Percentiles rank a stretch among this genome's conserved stretches.
Conservation (phyloP, 2,113 vertebrate genomes). For the Chlamydotis undulata region DNA sequence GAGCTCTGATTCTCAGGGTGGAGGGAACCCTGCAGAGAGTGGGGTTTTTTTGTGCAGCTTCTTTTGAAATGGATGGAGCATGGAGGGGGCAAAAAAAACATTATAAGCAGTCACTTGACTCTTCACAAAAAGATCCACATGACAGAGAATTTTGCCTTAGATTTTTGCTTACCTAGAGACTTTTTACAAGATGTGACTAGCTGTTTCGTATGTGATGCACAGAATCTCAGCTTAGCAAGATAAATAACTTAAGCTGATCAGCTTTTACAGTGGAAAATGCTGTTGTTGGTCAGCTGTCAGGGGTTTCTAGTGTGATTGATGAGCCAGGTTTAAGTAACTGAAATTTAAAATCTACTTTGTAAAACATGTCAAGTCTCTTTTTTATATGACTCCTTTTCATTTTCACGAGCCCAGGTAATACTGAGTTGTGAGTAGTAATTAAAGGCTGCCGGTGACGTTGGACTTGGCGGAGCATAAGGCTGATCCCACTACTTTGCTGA, state of each 20-base stretch:
- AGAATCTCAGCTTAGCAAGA: background rate
- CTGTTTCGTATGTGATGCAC: background rate
- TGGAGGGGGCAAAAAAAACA: background rate
- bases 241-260: conserved; percentile 6
- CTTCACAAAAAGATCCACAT: background rate
- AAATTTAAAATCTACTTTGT: conserved; percentile 49
- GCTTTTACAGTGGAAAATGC: conserved; percentile 42
- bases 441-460: background rate
- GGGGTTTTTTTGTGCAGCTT: background rate
- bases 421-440: background rate
- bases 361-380: conserved; percentile 30
- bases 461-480: background rate
- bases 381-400: conserved; percentile 13
- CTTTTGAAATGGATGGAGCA: background rate
- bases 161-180: background rate
- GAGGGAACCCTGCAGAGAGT: background rate
- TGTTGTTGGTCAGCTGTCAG: conserved; percentile 54
- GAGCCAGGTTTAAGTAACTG: conserved; percentile 46
- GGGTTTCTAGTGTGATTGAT: conserved; percentile 61
- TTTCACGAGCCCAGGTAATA: conserved; percentile 30
- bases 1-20: background rate
- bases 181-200: background rate
- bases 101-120: background rate
- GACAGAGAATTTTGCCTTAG: background rate
- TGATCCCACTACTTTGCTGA: background rate